phyloP scores from a whole-genome alignment of 2,888 invertebrate genomes.

The Drosophila helvetica region DNA sequence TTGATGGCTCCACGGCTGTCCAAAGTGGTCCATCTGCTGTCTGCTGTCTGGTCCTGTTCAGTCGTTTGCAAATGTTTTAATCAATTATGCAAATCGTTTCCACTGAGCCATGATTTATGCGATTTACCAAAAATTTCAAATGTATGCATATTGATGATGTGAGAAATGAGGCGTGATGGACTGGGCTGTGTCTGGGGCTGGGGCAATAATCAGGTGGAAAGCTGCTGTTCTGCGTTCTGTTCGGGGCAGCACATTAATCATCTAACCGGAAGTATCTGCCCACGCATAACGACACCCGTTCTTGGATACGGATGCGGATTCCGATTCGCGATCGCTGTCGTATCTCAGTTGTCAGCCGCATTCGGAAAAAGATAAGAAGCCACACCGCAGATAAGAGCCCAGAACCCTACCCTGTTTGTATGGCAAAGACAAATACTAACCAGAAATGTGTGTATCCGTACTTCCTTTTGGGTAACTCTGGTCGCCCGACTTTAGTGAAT shows the following conservation, averaged over 20 bases:
- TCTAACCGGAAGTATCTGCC: conserved; percentile 22
- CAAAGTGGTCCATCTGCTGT: conserved; percentile 23
- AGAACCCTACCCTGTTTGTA: background rate
- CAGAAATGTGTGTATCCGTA: conserved; percentile 5
- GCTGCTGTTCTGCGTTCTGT: background rate
- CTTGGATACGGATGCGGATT: background rate
- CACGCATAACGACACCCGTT: background rate
- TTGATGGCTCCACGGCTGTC: conserved; percentile 6
- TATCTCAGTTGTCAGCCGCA: background rate
- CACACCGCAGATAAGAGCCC: background rate
- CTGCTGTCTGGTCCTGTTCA: conserved; percentile 2
- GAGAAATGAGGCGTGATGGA: conserved; percentile 26
- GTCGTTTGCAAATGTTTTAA: conserved; percentile 37
- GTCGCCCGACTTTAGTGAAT: conserved; percentile 17
- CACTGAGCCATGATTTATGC: conserved; percentile 37
- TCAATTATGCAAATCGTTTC: conserved; percentile 58
- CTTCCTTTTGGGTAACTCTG: conserved; percentile 2
- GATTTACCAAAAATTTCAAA: conserved; percentile 11
- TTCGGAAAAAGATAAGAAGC: conserved; percentile 12
- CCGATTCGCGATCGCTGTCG: background rate
- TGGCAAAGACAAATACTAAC: conserved; percentile 21
- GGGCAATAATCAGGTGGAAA: background rate
- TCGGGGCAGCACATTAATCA: background rate
- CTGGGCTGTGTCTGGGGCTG: background rate
- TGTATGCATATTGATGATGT: conserved; percentile 27